Conservation (phyloP, 2,113 vertebrate genomes). For the Mirounga angustirostris region DNA sequence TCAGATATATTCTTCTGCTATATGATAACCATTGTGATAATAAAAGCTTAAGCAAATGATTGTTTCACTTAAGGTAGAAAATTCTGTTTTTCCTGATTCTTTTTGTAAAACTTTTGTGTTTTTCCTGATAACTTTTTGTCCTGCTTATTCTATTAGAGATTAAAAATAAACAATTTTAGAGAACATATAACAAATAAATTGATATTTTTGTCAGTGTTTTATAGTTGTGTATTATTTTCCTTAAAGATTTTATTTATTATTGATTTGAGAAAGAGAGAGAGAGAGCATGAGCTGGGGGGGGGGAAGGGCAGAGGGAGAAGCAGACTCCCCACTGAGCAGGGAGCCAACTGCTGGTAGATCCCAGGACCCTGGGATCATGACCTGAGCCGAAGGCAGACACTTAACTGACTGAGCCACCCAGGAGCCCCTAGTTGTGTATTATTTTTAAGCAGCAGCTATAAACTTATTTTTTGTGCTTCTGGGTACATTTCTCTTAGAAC, state of each 20-base stretch:
- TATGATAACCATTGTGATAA: not conserved
- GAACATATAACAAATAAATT: not conserved
- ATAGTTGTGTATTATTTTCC: not conserved
- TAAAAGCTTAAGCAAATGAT: not conserved
- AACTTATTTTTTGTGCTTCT: not conserved
- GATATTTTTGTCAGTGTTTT: not conserved
- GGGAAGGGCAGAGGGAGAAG: not conserved
- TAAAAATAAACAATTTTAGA: not conserved
- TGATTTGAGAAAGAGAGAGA: not conserved
- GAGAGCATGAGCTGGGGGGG: not conserved
- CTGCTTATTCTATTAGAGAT: not conserved
- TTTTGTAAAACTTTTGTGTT: too few relatives aligned
- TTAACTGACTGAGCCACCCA: not conserved
- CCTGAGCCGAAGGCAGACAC: not conserved
- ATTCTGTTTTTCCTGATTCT: not conserved
- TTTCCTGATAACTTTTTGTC: not conserved
- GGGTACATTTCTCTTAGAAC: not conserved
- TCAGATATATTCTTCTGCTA: not conserved
- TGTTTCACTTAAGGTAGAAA: not conserved
- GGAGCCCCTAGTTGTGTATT: not conserved
- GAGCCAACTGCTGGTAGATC: not conserved
- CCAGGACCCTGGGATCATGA: not conserved
- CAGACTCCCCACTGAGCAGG: not conserved
- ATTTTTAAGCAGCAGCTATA: not conserved
- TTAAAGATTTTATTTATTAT: not conserved